A percentile compares a stretch with the other conserved stretches of the same genome.
Conservation (phyloP, 2,888 invertebrate genomes). For the Eustalomyia histrio region DNA sequence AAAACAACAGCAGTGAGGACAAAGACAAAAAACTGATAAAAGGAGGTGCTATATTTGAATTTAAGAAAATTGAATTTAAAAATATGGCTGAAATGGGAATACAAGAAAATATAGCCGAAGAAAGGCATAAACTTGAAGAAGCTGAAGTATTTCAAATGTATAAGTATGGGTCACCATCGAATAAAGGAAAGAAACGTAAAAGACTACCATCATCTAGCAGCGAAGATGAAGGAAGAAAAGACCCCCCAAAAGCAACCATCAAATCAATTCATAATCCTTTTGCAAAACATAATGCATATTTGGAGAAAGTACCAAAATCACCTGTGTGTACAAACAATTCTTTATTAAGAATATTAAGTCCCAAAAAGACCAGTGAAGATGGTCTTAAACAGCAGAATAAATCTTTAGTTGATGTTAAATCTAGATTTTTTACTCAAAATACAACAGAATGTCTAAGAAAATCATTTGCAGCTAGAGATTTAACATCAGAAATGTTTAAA, state of each 20-base stretch:
- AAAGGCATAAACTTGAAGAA: slow-evolving; percentile 73
- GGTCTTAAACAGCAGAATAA: slow-evolving; percentile 28
- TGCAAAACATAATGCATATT: slow-evolving; percentile 68
- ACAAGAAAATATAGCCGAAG: slow-evolving; percentile 68
- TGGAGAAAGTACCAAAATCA: slow-evolving; percentile 58
- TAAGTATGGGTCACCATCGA: slow-evolving; percentile 49
- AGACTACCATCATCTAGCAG: slow-evolving; percentile 61
- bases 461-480: slow-evolving; percentile 52
- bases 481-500: slow-evolving; percentile 66
- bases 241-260: slow-evolving; percentile 55
- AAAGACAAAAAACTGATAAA: slow-evolving; percentile 62
- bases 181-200: slow-evolving; percentile 66
- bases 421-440: slow-evolving; percentile 81
- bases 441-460: slow-evolving; percentile 54
- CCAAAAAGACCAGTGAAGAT: slow-evolving; percentile 65
- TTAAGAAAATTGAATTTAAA: slow-evolving; percentile 74
- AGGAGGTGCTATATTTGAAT: slow-evolving; percentile 55
- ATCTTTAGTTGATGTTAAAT: slow-evolving; percentile 81
- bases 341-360: slow-evolving; percentile 72
- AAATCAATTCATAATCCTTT: slow-evolving; percentile 75
- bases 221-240: slow-evolving; percentile 54
- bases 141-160: slow-evolving; percentile 74
- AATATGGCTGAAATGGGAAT: slow-evolving; percentile 70
- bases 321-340: slow-evolving; percentile 71
- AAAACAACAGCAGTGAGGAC: background rate